Percentiles rank a stretch among this genome's conserved stretches.
These are phyloP conservation scores for Molossus molossus DNA, from an alignment of 2,797 vertebrate species.

Conservation along the genomic window DNA sequence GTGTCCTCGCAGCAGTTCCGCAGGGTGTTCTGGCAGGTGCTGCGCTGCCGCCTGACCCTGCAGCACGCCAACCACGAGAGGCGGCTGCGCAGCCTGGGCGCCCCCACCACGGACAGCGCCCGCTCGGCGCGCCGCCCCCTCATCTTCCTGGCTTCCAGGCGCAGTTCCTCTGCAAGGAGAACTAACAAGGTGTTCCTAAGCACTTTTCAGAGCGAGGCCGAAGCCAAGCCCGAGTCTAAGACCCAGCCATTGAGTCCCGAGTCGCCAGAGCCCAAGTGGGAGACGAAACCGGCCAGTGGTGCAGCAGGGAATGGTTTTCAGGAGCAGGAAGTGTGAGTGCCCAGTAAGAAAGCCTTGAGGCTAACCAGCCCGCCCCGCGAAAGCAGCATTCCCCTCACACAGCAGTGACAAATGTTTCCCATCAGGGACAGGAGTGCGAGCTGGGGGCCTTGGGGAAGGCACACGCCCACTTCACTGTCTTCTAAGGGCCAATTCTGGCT, in stretches of 20 bases:
- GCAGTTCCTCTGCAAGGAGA: constrained; percentile 73
- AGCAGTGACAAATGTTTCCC: not conserved
- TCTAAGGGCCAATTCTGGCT: constrained; percentile 66
- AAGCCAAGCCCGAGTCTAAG: constrained; percentile 25
- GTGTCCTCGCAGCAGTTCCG: constrained; percentile 97
- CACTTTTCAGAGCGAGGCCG: constrained; percentile 86
- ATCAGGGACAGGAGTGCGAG: not conserved
- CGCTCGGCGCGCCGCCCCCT: constrained; percentile 89
- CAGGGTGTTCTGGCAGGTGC: constrained; percentile 94
- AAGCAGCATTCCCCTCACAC: not conserved
- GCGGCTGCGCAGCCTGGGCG: constrained; percentile 73
- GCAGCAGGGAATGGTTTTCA: constrained; percentile 76
- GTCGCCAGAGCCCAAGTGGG: constrained; percentile 48
- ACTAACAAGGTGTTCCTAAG: constrained; percentile 83
- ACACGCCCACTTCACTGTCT: not conserved
- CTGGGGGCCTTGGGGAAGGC: constrained; percentile 21
- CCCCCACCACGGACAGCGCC: constrained; percentile 71
- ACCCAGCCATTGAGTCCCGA: not conserved
- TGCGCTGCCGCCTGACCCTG: constrained; percentile 93
- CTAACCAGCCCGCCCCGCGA: not conserved
- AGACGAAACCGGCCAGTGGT: fast-evolving
- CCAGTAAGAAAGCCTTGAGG: constrained; percentile 62
- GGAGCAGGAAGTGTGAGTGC: constrained; percentile 88
- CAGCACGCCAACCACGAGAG: constrained; percentile 93
- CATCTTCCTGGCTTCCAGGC: constrained; percentile 87